phyloP scores from a whole-genome alignment of 1,140 invertebrate species.

The Pogonomyrmex californicus region DNA sequence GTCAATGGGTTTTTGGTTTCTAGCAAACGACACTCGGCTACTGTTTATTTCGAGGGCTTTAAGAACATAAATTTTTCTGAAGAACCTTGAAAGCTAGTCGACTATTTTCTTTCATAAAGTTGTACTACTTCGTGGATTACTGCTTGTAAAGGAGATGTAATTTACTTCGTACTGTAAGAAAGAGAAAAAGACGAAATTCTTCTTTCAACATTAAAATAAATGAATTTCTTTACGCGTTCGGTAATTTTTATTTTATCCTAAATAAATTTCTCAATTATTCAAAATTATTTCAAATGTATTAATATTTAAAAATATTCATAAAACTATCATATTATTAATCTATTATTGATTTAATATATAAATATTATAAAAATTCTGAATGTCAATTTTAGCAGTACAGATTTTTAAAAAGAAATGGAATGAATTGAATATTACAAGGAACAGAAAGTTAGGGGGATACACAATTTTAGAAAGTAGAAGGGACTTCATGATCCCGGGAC shows the following conservation, averaged over 20 bases:
- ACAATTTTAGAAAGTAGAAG: background rate
- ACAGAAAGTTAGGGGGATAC: background rate
- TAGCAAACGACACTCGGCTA: constrained; percentile 52
- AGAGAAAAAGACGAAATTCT: constrained; percentile 7
- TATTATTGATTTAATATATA: background rate
- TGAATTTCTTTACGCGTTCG: background rate
- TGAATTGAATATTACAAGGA: background rate
- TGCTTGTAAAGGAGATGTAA: constrained; percentile 52
- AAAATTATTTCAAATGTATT: background rate
- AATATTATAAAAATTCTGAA: background rate
- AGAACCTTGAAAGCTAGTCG: constrained; percentile 28
- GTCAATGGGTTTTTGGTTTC: constrained; percentile 51
- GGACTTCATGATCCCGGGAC: background rate
- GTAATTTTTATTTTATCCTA: background rate
- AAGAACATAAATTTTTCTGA: constrained; percentile 67
- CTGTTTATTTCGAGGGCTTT: constrained; percentile 67
- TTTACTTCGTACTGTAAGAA: constrained; percentile 32
- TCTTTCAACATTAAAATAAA: constrained; percentile 33
- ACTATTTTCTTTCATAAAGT: constrained; percentile 61
- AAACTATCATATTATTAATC: background rate
- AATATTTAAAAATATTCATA: background rate
- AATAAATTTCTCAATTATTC: background rate
- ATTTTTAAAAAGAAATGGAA: background rate
- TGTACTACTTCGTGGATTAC: constrained; percentile 52
- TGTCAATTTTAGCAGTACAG: background rate